A percentile compares a stretch with the other conserved stretches of the same genome.
These are phyloP conservation scores for Oceanites oceanicus DNA, from an alignment of 2,113 vertebrate genomes.

Conservation along the genomic window DNA sequence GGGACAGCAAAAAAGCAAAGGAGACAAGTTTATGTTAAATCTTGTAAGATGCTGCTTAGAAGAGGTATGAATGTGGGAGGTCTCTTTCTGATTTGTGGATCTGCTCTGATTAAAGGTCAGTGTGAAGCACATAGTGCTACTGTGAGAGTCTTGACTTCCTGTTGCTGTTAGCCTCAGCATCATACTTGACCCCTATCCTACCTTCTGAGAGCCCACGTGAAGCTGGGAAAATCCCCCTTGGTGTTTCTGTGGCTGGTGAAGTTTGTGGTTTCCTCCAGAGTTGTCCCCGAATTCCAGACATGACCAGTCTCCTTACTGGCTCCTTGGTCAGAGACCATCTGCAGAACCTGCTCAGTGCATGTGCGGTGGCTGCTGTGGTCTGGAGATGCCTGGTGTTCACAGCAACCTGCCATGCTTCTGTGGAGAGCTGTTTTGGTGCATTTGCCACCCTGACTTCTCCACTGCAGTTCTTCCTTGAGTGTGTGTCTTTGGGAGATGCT, in stretches of 20 bases:
- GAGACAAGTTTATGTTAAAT: background rate
- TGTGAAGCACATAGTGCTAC: background rate
- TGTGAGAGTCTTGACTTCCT: background rate
- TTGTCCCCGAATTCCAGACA: background rate
- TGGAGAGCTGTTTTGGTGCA: background rate
- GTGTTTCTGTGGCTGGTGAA: background rate
- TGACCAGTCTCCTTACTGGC: background rate
- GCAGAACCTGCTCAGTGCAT: background rate
- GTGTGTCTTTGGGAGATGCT: background rate
- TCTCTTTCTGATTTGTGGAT: background rate
- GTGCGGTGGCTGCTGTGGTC: background rate
- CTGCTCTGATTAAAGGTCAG: background rate
- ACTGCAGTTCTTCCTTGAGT: background rate
- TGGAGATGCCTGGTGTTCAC: background rate
- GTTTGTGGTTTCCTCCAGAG: background rate
- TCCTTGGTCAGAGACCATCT: background rate
- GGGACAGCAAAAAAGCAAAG: background rate
- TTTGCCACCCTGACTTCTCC: background rate
- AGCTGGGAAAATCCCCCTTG: background rate
- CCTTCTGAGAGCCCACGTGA: background rate
- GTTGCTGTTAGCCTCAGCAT: background rate
- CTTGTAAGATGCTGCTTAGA: background rate
- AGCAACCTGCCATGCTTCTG: background rate
- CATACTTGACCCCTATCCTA: background rate
- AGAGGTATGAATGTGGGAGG: background rate